Evolutionary conservation across 37 sponge, comb jelly and placozoan species (phyloP), one percentile per base, ranked within the genome.

Genomic region (Chondrilla cf. caribensis): DNA sequence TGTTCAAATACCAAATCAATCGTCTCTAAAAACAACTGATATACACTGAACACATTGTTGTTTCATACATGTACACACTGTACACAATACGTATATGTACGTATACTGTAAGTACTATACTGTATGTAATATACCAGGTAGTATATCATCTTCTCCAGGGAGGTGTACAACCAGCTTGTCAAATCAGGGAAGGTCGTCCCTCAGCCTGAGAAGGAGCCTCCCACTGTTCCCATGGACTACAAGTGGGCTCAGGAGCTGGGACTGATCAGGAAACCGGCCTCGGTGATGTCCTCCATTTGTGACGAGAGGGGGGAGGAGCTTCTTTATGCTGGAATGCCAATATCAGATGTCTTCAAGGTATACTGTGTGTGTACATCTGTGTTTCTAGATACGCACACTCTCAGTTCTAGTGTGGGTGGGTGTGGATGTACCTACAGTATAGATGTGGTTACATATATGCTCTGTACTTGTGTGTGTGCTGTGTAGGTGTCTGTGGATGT

Each of bases 271-370:
- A 97, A 97, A 70, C 93, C 95, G 38, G 67, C 98, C 58, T 82
- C 93, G 57, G 89, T 97, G 87, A 92, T 97, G 91, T 85, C 91
- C 78, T 92, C 89, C 58, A 97, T 97, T 58, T 89, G 93, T 84
- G 98, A 97, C 81, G 98, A 97, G 88, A 86, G 98, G 57, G 98
- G 98, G 47, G 91, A 95, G 79, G 98, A 97, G 84, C 87, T 97
- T 25, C 91, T 92, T 31, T 97, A 97, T 85, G 98, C 95, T 35
- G 98, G 98, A 4, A 95, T 95, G 89, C 98, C 98, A 28, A 97
- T 97, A 64, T 90, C 91, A 18, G 93, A 92, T 79, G 93, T 97
- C 15, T 94, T 97, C 87, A 95, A 96, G 88, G 92, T 87, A 32
- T 24, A 29, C 29, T n/a, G n/a, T n/a, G n/a, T n/a, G 81, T 21